Conservation (phyloP, 2,797 vertebrate genomes). For the Mareca strepera region DNA sequence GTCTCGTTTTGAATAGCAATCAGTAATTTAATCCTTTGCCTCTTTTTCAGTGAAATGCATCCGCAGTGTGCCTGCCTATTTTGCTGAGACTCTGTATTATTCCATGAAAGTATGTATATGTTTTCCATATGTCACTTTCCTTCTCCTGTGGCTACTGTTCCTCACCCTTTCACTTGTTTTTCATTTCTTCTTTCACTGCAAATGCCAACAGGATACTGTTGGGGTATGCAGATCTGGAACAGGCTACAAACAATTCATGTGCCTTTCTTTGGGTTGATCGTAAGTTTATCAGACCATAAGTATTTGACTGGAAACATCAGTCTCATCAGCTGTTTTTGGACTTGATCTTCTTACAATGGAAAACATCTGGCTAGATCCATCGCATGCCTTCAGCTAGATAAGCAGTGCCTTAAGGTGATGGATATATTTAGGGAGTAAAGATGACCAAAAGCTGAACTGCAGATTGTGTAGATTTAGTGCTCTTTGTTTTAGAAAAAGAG, state of each 20-base stretch:
- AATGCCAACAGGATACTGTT: background rate
- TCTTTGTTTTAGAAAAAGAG: background rate
- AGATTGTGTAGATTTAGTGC: background rate
- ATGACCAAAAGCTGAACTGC: background rate
- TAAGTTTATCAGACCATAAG: background rate
- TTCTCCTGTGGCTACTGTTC: background rate
- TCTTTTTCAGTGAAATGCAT: constrained; percentile 86
- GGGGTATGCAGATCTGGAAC: background rate
- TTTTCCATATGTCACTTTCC: rapidly evolving
- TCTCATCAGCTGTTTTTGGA: background rate
- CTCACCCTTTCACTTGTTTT: background rate
- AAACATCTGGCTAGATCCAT: background rate
- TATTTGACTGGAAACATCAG: background rate
- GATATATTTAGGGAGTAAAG: background rate
- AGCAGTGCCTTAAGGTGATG: background rate
- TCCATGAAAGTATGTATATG: constrained; percentile 88
- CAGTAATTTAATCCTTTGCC: background rate
- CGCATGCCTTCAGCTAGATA: background rate
- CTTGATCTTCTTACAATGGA: background rate
- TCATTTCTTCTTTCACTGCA: background rate
- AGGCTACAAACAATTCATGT: background rate
- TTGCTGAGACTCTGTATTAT: constrained; percentile 86
- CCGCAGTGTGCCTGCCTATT: constrained; percentile 88
- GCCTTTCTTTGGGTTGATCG: rapidly evolving
- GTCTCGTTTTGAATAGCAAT: background rate